Percentiles rank a stretch among this genome's conserved stretches.
phyloP scores from a whole-genome alignment of 2,113 vertebrate species.

The Pygoscelis adeliae region DNA sequence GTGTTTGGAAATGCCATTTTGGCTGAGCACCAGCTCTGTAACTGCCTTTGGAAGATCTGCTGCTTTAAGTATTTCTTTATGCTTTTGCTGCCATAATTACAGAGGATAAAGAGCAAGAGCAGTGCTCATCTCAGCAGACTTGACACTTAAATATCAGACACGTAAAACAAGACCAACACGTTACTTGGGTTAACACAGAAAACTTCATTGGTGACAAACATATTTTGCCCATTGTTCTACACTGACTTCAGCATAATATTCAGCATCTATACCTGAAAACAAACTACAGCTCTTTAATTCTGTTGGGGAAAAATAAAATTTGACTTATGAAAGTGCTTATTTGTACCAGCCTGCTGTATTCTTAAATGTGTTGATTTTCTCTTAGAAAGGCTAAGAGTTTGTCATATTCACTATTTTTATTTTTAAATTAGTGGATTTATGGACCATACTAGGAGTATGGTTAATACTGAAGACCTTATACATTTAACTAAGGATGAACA shows the following conservation, averaged over 20 bases:
- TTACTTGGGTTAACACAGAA: not conserved
- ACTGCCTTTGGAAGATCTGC: not conserved
- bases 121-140: not conserved
- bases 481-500: not conserved
- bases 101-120: not conserved
- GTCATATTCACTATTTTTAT: not conserved
- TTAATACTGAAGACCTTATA: not conserved
- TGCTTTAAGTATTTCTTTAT: not conserved
- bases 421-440: not conserved
- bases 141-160: rapidly evolving
- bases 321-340: not conserved
- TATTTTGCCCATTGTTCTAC: not conserved
- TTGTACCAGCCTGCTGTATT: not conserved
- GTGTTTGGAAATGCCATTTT: not conserved
- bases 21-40: not conserved
- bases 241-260: not conserved
- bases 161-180: not conserved
- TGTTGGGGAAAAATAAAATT: not conserved
- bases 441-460: not conserved
- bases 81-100: not conserved
- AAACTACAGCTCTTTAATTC: not conserved
- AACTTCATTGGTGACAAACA: not conserved
- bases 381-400: not conserved
- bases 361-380: not conserved
- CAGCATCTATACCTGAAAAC: not conserved